Conservation (phyloP, 2,888 invertebrate genomes). For the Patella caerulea region DNA sequence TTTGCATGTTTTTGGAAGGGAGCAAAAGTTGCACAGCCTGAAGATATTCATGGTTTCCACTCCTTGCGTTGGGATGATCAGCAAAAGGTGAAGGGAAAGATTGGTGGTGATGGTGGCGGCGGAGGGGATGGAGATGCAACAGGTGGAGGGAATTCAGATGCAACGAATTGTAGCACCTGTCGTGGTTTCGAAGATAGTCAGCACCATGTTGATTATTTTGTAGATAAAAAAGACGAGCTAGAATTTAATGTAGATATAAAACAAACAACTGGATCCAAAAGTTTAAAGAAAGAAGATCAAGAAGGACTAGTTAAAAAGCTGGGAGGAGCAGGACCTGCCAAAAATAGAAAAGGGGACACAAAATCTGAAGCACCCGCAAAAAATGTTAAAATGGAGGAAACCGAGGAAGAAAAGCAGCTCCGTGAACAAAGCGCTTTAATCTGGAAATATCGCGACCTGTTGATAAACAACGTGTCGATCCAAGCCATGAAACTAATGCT, state of each 20-base stretch:
- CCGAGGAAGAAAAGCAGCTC: slow-evolving; percentile 62
- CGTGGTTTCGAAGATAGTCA: slow-evolving; percentile 87
- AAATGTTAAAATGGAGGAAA: slow-evolving; percentile 62
- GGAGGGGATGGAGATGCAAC: slow-evolving; percentile 37
- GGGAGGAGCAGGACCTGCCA: slow-evolving; percentile 46
- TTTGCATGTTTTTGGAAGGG: slow-evolving; percentile 87
- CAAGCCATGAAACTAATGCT: slow-evolving; percentile 79
- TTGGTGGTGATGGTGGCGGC: slow-evolving; percentile 55
- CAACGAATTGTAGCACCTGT: slow-evolving; percentile 83
- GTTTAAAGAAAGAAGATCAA: slow-evolving; percentile 77
- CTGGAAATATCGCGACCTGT: slow-evolving; percentile 79
- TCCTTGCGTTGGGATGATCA: slow-evolving; percentile 88
- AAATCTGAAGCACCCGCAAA: slow-evolving; percentile 43
- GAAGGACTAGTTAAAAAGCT: slow-evolving; percentile 61
- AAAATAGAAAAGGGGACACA: slow-evolving; percentile 57
- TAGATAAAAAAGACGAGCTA: slow-evolving; percentile 80
- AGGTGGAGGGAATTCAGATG: slow-evolving; percentile 27
- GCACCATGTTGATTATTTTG: slow-evolving; percentile 93
- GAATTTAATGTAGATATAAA: slow-evolving; percentile 75
- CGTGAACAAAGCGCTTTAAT: slow-evolving; percentile 82
- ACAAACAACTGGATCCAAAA: slow-evolving; percentile 83
- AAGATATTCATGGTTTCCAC: slow-evolving; percentile 80
- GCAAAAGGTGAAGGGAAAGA: slow-evolving; percentile 78
- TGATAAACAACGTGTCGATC: slow-evolving; percentile 77
- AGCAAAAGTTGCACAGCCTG: slow-evolving; percentile 79